phyloP scores from a whole-genome alignment of 2,888 invertebrate genomes.

The Panorpa germanica region DNA sequence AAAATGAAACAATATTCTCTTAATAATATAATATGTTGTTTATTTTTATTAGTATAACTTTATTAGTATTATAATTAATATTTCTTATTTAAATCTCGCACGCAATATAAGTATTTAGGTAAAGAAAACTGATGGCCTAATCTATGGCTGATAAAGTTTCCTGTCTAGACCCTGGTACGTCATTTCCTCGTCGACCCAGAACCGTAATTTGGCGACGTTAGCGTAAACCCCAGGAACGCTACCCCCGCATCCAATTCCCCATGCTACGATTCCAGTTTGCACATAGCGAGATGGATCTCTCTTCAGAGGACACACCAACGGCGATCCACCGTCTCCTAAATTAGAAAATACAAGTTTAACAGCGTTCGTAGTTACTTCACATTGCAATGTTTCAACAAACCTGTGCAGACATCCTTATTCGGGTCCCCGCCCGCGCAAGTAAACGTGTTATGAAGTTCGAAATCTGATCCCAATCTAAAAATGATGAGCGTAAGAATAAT shows the following conservation, averaged over 20 bases:
- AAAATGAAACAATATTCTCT: too few relatives aligned
- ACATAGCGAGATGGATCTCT: slow-evolving; percentile 19
- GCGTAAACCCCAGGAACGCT: slow-evolving; percentile 57
- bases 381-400: too few relatives aligned
- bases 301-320: slow-evolving; percentile 50
- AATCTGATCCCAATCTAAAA: slow-evolving; percentile 47
- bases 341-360: slow-evolving; percentile 23
- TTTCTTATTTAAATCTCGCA: too few relatives aligned
- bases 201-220: slow-evolving; percentile 36
- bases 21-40: too few relatives aligned
- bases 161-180: too few relatives aligned
- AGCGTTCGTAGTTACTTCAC: too few relatives aligned
- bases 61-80: too few relatives aligned
- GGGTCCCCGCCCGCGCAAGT: slow-evolving; percentile 62
- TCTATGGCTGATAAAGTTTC: too few relatives aligned
- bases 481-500: too few relatives aligned
- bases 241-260: slow-evolving; percentile 65
- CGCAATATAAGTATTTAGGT: too few relatives aligned
- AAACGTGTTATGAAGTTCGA: slow-evolving; percentile 45
- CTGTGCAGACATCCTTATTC: slow-evolving; percentile 52
- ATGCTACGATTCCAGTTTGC: slow-evolving; percentile 49
- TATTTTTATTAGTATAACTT: too few relatives aligned
- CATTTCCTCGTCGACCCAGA: slow-evolving; percentile 44
- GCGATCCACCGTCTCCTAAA: slow-evolving; percentile 61
- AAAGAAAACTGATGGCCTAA: too few relatives aligned